phyloP scores from a whole-genome alignment of 2,113 vertebrate species.

The Melanotaenia duboulayi region DNA sequence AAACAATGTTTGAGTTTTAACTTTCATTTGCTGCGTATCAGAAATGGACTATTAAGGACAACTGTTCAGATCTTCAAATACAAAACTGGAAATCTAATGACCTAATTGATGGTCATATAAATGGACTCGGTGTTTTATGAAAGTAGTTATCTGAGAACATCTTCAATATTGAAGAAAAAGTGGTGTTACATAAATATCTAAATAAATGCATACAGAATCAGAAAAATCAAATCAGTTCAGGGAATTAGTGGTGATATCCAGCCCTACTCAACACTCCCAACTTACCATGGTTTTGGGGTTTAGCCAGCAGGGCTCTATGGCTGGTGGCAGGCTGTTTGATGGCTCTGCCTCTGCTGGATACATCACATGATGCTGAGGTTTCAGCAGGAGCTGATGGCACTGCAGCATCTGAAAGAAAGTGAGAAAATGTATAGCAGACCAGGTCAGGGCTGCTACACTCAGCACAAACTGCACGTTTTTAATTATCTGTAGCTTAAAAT shows the following conservation, averaged over 20 bases:
- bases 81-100: too few relatives aligned
- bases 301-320: conserved; percentile 19
- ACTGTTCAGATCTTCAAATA: neutral
- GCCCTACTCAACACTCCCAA: neutral
- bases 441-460: neutral
- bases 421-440: neutral
- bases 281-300: conserved; percentile 44
- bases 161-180: too few relatives aligned
- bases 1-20: neutral
- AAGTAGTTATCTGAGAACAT: too few relatives aligned
- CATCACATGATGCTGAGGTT: neutral
- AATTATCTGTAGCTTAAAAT: neutral
- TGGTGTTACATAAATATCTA: too few relatives aligned
- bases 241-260: too few relatives aligned
- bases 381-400: conserved; percentile 20
- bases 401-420: conserved; percentile 29
- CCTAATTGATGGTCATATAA: too few relatives aligned
- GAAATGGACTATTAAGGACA: neutral
- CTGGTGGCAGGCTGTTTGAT: conserved; percentile 32
- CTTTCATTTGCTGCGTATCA: neutral
- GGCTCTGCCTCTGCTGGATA: conserved; percentile 19
- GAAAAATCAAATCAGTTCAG: too few relatives aligned
- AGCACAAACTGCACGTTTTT: neutral
- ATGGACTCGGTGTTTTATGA: too few relatives aligned
- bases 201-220: too few relatives aligned